Conservation (phyloP, 2,797 vertebrate genomes). For the Protonibea diacanthus region DNA sequence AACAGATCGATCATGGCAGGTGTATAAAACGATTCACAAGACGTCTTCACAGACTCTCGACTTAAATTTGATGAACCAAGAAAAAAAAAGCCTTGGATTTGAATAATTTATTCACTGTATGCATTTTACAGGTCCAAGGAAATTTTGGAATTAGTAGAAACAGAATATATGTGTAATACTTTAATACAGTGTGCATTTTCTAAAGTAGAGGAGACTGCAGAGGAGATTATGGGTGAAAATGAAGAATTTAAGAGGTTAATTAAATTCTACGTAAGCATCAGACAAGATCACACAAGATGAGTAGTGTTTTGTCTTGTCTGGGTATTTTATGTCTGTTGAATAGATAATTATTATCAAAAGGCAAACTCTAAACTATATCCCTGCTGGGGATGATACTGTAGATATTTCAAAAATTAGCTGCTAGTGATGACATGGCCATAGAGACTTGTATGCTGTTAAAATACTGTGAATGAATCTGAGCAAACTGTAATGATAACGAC, state of each 20-base stretch:
- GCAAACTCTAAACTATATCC: background rate
- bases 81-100: background rate
- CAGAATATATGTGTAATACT: background rate
- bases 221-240: background rate
- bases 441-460: background rate
- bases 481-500: background rate
- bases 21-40: background rate
- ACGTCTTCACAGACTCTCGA: background rate
- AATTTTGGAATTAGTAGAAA: background rate
- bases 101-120: background rate
- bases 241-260: too few relatives aligned
- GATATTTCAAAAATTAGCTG: background rate
- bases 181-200: background rate
- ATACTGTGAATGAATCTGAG: background rate
- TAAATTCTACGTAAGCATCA: too few relatives aligned
- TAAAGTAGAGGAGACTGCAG: background rate
- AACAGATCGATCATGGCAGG: background rate
- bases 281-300: background rate
- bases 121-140: background rate
- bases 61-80: constrained; percentile 5
- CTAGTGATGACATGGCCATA: background rate
- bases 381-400: background rate
- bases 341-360: background rate
- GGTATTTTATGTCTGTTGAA: too few relatives aligned
- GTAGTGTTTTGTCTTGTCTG: too few relatives aligned